Conservation (phyloP, 2,113 vertebrate species). For the Oophaga pumilio region DNA sequence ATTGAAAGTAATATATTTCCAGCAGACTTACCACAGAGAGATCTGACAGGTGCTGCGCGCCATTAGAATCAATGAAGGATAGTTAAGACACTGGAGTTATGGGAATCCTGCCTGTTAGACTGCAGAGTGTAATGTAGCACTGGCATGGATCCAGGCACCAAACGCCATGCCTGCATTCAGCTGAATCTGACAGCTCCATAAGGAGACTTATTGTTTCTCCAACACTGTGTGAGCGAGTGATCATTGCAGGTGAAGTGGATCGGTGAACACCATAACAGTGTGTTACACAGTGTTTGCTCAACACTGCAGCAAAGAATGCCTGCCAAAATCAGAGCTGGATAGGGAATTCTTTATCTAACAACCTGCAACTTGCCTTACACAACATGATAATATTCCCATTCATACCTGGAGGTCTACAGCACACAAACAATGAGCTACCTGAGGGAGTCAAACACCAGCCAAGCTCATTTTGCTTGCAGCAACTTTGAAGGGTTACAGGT, state of each 20-base stretch:
- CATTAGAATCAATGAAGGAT: constrained; percentile 31
- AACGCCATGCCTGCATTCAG: constrained; percentile 35
- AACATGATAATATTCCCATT: not conserved
- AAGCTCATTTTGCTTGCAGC: not conserved
- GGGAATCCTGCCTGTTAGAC: constrained; percentile 31
- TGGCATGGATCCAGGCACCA: constrained; percentile 38
- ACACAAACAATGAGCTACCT: not conserved
- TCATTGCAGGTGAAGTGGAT: constrained; percentile 52
- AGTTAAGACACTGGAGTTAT: constrained; percentile 34
- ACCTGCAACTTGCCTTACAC: constrained; percentile 8
- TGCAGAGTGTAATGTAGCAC: constrained; percentile 26
- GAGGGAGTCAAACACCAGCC: not conserved
- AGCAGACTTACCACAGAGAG: not conserved
- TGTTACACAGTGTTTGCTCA: constrained; percentile 26
- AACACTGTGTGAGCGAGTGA: constrained; percentile 40
- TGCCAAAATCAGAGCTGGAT: constrained; percentile 34
- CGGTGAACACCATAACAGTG: constrained; percentile 43
- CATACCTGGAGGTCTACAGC: not conserved
- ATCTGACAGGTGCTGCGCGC: constrained; percentile 6
- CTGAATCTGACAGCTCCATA: constrained; percentile 57
- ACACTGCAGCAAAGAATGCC: constrained; percentile 5
- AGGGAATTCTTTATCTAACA: constrained; percentile 11
- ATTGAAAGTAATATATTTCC: constrained; percentile 8
- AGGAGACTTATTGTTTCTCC: constrained; percentile 50
- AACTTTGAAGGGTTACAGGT: not conserved